These are phyloP conservation scores for Lycophotia porphyrea DNA, from an alignment of 2,888 invertebrate genomes.

Conservation along the genomic window DNA sequence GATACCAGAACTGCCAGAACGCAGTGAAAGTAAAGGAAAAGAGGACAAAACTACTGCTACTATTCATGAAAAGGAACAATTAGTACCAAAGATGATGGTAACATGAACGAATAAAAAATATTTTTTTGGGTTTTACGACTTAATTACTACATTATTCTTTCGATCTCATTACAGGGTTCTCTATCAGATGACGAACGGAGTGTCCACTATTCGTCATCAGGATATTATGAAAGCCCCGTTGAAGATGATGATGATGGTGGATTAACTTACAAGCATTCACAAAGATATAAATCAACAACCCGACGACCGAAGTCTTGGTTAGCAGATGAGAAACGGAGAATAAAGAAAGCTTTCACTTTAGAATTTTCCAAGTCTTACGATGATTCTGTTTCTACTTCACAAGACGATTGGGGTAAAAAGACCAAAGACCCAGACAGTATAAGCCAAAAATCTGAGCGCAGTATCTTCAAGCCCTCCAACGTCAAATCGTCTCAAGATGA, in stretches of 20 bases:
- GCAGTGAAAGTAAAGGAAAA: constrained; percentile 71
- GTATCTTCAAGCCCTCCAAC: constrained; percentile 75
- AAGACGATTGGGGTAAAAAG: constrained; percentile 87
- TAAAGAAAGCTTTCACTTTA: constrained; percentile 94
- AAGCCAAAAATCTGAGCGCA: constrained; percentile 80
- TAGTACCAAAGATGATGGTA: constrained; percentile 86
- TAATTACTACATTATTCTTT: neutral
- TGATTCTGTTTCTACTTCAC: constrained; percentile 88
- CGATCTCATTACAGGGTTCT: constrained; percentile 85
- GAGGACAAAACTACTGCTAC: constrained; percentile 75
- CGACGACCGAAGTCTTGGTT: constrained; percentile 90
- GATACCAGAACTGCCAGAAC: constrained; percentile 75
- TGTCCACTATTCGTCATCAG: constrained; percentile 93
- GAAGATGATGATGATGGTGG: constrained; percentile 92
- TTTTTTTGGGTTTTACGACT: neutral
- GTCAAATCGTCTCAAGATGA: constrained; percentile 85
- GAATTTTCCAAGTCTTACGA: constrained; percentile 92
- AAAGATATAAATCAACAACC: constrained; percentile 84
- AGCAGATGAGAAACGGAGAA: constrained; percentile 93
- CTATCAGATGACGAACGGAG: constrained; percentile 93
- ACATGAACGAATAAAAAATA: neutral
- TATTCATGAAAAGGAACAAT: constrained; percentile 78
- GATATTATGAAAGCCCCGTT: constrained; percentile 93
- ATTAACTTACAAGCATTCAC: constrained; percentile 89
- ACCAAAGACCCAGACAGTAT: constrained; percentile 77